Evolutionary conservation across 2,797 vertebrate genomes (phyloP).

Genomic region (Pagetopsis macropterus): DNA sequence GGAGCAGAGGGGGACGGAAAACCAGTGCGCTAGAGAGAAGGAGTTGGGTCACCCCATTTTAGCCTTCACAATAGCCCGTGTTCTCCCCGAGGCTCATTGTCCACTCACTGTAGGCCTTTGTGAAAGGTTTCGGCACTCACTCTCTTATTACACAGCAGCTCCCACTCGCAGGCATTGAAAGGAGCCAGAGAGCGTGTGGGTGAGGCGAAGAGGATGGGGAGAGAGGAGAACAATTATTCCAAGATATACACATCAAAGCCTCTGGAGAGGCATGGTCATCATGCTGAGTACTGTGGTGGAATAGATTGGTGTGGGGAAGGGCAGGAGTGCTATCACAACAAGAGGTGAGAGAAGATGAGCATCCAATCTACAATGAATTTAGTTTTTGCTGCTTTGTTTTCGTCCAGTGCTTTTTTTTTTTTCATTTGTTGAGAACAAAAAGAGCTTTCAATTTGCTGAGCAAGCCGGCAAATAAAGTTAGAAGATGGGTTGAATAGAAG

Average conservation of each 20-base stretch:
- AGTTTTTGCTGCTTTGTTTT: conserved; percentile 11
- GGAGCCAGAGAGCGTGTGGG: conserved; percentile 61
- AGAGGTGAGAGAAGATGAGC: conserved; percentile 6
- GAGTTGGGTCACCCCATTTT: conserved; percentile 83
- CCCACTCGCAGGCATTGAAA: conserved; percentile 67
- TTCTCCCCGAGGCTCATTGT: conserved; percentile 85
- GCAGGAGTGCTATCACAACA: conserved; percentile 19
- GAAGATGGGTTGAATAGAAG: background rate
- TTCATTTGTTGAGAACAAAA: background rate
- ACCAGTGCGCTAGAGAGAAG: conserved; percentile 54
- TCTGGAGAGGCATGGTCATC: conserved; percentile 50
- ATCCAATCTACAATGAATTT: background rate
- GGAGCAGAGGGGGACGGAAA: conserved; percentile 65
- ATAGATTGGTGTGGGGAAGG: conserved; percentile 47
- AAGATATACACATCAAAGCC: conserved; percentile 74
- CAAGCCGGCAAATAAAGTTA: background rate
- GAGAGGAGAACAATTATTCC: conserved; percentile 56
- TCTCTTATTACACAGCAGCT: conserved; percentile 76
- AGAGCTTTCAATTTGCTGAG: conserved; percentile 4
- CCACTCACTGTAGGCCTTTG: conserved; percentile 83
- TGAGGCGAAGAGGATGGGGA: conserved; percentile 56
- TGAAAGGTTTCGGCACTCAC: conserved; percentile 75
- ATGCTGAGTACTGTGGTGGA: conserved; percentile 44
- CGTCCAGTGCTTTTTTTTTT: background rate
- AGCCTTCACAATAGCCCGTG: conserved; percentile 78